These are phyloP conservation scores for Sus scrofa DNA, from an alignment of 2,113 vertebrate species.

Conservation along the genomic window T2T-Sscrofa CM000830.6:48268501-48269000, in stretches of 20 bases:
- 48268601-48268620: not conserved
- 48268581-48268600: not conserved
- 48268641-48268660: not conserved
- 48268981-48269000: not conserved
- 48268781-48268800: not conserved
- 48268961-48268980: not conserved
- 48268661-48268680: not conserved
- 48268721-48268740: not conserved
- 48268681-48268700: not conserved
- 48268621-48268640: not conserved
- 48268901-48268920: not conserved
- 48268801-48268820: not conserved
- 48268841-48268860: not conserved
- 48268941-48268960: not conserved
- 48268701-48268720: not conserved
- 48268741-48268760: not conserved
- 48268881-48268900: not conserved
- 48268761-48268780: not conserved
- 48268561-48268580: not conserved
- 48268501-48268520: not conserved
- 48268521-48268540: not conserved
- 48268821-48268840: not conserved
- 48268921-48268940: not conserved
- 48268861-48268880: not conserved
- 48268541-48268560: not conserved